Base-by-base conservation (phyloP, 2,113 vertebrate species). In the Erpornis zantholeuca region DNA sequence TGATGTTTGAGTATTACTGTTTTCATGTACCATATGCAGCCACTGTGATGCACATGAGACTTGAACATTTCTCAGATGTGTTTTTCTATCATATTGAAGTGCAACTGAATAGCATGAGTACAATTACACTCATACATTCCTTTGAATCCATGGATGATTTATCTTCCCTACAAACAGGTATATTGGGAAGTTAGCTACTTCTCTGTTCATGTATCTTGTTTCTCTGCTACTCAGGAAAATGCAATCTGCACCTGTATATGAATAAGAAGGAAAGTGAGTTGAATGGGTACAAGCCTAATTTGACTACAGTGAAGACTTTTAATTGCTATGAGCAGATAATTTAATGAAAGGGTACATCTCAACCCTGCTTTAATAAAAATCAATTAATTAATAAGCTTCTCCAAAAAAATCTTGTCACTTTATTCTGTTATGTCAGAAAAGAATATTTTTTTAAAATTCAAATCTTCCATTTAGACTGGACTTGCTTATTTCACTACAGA, bases 1-100 rank as follows among this genome's bases (percentile, higher is more conserved):
- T 96, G 79, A 47, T 84, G 61, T 61, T 96, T 86, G 50, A 79
- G 47, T 73, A 35, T 60, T 86, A 38, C 79, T 96, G 40, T 85
- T 94, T 50, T 81, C 15, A 50, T 40, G 9, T 52, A 92, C 57
- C 12, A 23, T 35, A 50, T 76, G 72, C 66, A 95, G 52, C 36
- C 66, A 66, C 31, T 45, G 28, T 90, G n/a, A 82, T 82, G 42
- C 72, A 75, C 42, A 82, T 0, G 11, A 64, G 28, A 61, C 77
- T 52, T 54, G 35, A 81, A 86, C 33, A 52, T 59, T 86, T 88
- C 60, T 90, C 64, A 81, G 35, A 61, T 1, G 3, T 10, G 35
- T 75, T 87, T 88, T 75, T 25, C 12, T 86, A 12, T 65, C 77
- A 88, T 88, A n/a, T 73, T 90, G 25, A 81, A 90, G 40, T 64